A percentile compares a stretch with the other conserved stretches of the same genome.
phyloP scores from a whole-genome alignment of 2,888 invertebrate genomes.

The Drosophila mimica region DNA sequence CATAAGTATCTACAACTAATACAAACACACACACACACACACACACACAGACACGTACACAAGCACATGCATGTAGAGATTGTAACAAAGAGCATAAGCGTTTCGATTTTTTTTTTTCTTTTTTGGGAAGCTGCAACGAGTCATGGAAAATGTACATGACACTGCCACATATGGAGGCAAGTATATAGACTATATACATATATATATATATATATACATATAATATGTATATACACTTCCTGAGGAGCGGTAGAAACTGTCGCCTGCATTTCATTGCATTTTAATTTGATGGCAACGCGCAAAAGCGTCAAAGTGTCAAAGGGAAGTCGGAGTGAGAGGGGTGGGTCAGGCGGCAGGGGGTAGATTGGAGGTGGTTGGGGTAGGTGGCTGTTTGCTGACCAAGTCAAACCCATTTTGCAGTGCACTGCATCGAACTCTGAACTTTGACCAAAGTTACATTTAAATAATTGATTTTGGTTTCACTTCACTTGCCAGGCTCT shows the following conservation, averaged over 20 bases:
- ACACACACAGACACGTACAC: slow-evolving; percentile 1
- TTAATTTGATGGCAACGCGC: slow-evolving; percentile 64
- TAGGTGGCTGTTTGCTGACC: slow-evolving; percentile 18
- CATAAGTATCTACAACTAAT: slow-evolving; percentile 5
- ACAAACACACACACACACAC: background rate
- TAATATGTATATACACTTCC: slow-evolving; percentile 2
- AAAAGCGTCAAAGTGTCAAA: slow-evolving; percentile 33
- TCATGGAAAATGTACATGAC: slow-evolving; percentile 20
- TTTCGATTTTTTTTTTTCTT: slow-evolving; percentile 14
- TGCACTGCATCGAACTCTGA: slow-evolving; percentile 51
- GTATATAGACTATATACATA: slow-evolving; percentile 4
- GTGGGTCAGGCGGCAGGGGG: background rate
- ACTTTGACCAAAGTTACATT: slow-evolving; percentile 59
- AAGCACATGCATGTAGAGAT: slow-evolving; percentile 1
- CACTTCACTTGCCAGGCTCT: slow-evolving; percentile 13
- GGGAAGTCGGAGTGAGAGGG: background rate
- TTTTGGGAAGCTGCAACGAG: slow-evolving; percentile 43
- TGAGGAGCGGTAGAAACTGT: background rate
- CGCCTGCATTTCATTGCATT: slow-evolving; percentile 55
- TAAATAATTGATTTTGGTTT: slow-evolving; percentile 73
- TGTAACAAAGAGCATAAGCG: slow-evolving; percentile 36
- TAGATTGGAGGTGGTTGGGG: background rate
- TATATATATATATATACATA: background rate
- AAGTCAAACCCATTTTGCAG: slow-evolving; percentile 33
- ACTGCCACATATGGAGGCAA: slow-evolving; percentile 22